Conservation (phyloP, 2,888 invertebrate species). For the Acanthosepion lycidas region DNA sequence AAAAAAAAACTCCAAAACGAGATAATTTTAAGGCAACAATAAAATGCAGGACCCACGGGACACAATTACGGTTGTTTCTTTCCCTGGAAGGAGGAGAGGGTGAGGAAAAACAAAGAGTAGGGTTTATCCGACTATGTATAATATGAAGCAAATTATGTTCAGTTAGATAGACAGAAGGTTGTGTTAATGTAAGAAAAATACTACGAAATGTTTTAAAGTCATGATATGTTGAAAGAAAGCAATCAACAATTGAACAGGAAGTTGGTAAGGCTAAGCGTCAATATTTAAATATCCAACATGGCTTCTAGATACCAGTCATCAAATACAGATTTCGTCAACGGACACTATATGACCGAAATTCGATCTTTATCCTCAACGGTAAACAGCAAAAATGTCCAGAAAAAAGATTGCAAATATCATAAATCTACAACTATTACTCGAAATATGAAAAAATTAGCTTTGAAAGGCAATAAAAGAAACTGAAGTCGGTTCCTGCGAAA, state of each 20-base stretch:
- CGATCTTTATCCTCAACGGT: background rate
- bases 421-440: background rate
- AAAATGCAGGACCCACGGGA: constrained; percentile 12
- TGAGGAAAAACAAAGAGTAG: background rate
- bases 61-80: background rate
- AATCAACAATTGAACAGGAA: constrained; percentile 1
- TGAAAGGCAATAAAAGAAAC: background rate
- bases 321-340: background rate
- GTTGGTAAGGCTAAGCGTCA: background rate
- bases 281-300: constrained; percentile 33
- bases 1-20: no score
- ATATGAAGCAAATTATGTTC: background rate
- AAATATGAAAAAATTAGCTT: background rate
- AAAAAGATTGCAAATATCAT: background rate
- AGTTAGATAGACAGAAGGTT: background rate
- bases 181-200: background rate
- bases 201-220: background rate
- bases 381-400: background rate
- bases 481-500: background rate
- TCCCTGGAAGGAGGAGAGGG: background rate
- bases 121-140: background rate
- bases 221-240: background rate
- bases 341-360: background rate
- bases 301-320: background rate
- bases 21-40: background rate